Percentiles rank a stretch among this genome's conserved stretches.
Evolutionary conservation across 1,140 invertebrate genomes (phyloP).

Genomic region (Pseudomyrmex pallidus): DNA sequence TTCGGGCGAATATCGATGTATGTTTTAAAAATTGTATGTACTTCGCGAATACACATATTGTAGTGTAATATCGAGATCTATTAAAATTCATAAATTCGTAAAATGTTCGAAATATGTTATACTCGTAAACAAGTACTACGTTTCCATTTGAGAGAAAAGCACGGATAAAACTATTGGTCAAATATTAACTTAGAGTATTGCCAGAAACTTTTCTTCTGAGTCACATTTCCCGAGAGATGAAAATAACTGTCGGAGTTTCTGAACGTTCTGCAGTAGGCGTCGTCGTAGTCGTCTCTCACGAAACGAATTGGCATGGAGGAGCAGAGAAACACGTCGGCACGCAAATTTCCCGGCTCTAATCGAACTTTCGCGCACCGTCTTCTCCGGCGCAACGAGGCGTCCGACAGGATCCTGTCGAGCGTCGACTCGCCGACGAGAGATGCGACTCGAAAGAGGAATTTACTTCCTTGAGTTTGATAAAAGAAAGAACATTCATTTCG

Average conservation of each 20-base stretch:
- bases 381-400: constrained; percentile 53
- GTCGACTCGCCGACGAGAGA: constrained; percentile 15
- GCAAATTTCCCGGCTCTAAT: constrained; percentile 57
- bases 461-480: not conserved
- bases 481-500: constrained; percentile 22
- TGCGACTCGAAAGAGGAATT: constrained; percentile 46
- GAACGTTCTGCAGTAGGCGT: constrained; percentile 33
- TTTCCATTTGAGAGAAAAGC: not conserved
- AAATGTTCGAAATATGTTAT: constrained; percentile 13
- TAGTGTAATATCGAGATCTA: not conserved
- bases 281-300: not conserved
- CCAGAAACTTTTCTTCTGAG: constrained; percentile 33
- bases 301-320: constrained; percentile 42
- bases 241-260: constrained; percentile 33
- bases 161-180: constrained; percentile 9
- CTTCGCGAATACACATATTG: not conserved
- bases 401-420: constrained; percentile 52
- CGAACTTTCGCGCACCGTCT: constrained; percentile 57
- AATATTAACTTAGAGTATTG: constrained; percentile 47
- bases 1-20: no score
- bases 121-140: not conserved
- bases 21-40: not conserved
- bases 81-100: not conserved
- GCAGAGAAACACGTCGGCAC: constrained; percentile 49
- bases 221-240: constrained; percentile 50